Evolutionary conservation across 2,797 vertebrate genomes (phyloP).

Genomic region (Urocyon cinereoargenteus): DNA sequence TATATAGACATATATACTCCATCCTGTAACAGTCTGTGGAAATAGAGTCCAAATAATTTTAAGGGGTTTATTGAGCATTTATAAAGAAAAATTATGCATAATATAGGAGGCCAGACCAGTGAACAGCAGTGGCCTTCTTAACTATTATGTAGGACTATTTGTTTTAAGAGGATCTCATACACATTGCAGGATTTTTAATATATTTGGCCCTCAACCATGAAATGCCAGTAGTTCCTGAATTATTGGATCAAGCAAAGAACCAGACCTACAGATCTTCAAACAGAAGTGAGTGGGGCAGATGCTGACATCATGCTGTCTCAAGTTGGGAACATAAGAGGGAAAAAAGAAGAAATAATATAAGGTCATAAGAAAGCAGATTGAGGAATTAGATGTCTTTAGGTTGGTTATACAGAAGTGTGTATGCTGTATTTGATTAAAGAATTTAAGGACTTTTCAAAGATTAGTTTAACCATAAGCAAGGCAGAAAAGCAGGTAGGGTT

Average conservation of each 20-base stretch:
- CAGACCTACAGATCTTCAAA: neutral
- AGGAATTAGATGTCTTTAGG: neutral
- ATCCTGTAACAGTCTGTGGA: neutral
- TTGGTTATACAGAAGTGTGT: neutral
- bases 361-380: neutral
- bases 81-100: neutral
- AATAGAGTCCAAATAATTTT: neutral
- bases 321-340: neutral
- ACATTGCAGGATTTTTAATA: neutral
- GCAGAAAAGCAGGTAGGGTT: neutral
- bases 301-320: neutral
- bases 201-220: neutral
- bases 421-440: conserved; percentile 1
- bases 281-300: neutral
- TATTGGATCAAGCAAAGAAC: neutral
- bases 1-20: neutral
- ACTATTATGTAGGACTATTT: neutral
- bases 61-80: neutral
- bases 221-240: neutral
- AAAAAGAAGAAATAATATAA: neutral
- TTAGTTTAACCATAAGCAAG: conserved; percentile 25
- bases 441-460: neutral
- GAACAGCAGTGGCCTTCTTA: neutral
- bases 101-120: neutral
- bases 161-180: neutral